These are phyloP conservation scores for Cataglyphis altisquamis DNA, from an alignment of 2,888 invertebrate genomes.

Conservation along the genomic window DNA sequence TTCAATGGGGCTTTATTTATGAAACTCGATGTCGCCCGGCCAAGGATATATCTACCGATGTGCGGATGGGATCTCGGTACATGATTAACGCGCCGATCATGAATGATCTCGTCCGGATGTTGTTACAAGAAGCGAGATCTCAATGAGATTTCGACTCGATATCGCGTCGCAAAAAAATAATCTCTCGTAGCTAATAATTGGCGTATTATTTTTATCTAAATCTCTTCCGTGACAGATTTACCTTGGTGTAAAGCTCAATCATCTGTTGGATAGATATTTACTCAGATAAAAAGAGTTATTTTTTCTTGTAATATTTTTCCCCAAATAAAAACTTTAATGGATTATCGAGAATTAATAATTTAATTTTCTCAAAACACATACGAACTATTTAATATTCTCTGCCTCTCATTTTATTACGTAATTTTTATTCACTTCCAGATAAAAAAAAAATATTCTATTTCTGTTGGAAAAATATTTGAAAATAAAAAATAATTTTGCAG, in stretches of 20 bases:
- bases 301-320: background rate
- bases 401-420: background rate
- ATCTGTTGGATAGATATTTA: background rate
- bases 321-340: background rate
- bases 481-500: background rate
- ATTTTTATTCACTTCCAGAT: background rate
- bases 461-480: background rate
- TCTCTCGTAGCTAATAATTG: background rate
- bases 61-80: slow-evolving; percentile 32
- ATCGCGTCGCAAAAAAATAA: background rate
- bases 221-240: slow-evolving; percentile 2
- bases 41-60: slow-evolving; percentile 62
- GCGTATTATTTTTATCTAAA: background rate
- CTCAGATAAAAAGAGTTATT: background rate
- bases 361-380: background rate
- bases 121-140: slow-evolving; percentile 9
- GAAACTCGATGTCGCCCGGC: slow-evolving; percentile 75
- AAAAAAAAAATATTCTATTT: background rate
- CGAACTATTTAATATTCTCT: background rate
- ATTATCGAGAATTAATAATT: background rate
- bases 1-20: slow-evolving; percentile 85
- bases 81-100: slow-evolving; percentile 45
- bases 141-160: slow-evolving; percentile 19
- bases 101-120: slow-evolving; percentile 30
- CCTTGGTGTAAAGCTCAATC: background rate